Percentiles rank a stretch among this genome's conserved stretches.
Conservation (phyloP, 2,888 invertebrate genomes). For the Aphidoletes aphidimyza region DNA sequence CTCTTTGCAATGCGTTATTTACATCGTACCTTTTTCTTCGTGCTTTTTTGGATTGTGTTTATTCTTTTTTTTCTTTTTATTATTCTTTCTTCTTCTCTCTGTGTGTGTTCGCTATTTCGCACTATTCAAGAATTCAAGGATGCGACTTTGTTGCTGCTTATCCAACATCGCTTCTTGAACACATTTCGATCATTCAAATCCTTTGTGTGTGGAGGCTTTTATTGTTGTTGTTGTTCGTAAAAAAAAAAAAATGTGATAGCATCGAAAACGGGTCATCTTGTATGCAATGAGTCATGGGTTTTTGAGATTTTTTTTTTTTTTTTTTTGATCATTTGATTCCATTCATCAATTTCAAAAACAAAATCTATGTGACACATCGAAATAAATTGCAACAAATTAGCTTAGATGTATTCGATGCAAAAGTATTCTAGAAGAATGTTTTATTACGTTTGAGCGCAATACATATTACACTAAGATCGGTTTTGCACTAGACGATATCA, state of each 20-base stretch:
- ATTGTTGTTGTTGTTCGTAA: neutral
- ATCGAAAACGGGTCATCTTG: neutral
- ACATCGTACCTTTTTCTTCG: neutral
- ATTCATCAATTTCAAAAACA: neutral
- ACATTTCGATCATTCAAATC: conserved; percentile 55
- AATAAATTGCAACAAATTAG: neutral
- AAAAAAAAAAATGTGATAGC: neutral
- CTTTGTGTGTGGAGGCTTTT: neutral
- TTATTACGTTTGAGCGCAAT: conserved; percentile 20
- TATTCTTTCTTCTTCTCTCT: too few relatives aligned
- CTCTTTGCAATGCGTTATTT: conserved; percentile 46
- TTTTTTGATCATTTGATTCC: neutral
- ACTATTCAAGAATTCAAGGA: conserved; percentile 40
- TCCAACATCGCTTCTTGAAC: conserved; percentile 56
- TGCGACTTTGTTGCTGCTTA: neutral
- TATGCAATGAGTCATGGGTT: neutral
- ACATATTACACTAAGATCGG: neutral
- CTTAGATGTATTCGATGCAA: neutral
- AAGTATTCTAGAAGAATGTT: conserved; percentile 3
- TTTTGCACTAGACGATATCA: neutral
- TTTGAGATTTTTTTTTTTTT: neutral
- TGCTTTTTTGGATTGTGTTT: too few relatives aligned
- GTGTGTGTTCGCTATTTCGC: too few relatives aligned
- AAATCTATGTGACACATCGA: neutral
- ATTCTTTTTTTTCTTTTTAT: conserved; percentile 4